Evolutionary conservation across 2,888 invertebrate genomes (phyloP), one percentile per base, ranked within the genome.

Genomic region (Phortica magna): DNA sequence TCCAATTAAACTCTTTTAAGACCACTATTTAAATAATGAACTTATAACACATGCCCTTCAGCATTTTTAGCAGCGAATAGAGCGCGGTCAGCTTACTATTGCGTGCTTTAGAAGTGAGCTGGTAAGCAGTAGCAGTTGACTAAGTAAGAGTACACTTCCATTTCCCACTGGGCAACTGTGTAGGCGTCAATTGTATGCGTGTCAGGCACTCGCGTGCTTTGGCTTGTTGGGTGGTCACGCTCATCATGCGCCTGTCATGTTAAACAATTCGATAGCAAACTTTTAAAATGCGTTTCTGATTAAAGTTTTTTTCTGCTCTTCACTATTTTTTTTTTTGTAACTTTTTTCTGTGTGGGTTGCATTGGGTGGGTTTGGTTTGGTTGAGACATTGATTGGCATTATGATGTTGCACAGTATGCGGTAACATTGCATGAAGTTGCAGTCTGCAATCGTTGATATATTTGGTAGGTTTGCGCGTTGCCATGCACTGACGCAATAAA

Each of bases 251-350:
- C 48, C 14, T 48, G 48, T 48, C 48, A 48, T 48, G 48, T 14
- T 14, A 48, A 48, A 48, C 48, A 48, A 12, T 48, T 48, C 48
- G 14, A 48, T 9, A 14, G 14, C 14, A 48, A 48, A 14, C 48
- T 48, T 48, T 48, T 48, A 9, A 61, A 61, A 61, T 19, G 61
- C 61, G 61, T 61, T 19, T 19, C 19, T 61, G 61, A 61, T 61
- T 61, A 61, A 61, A 61, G 61, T 14, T 3, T 14, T 48, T 48
- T 48, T 48, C 48, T 12, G 43, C 7, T 14, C 9, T 9, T 48
- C 14, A 9, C 48, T n/a, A 48, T 12, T 48, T 9, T 9, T 48
- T 43, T 10, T 43, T 6, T 7, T 7, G 43, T 48, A 14, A 6
- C 1, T 14, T 12, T 12, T 48, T 3, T 7, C 2, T 48, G 9